phyloP scores from a whole-genome alignment of 2,888 invertebrate species.

The Trichogramma dendrolimi region DNA sequence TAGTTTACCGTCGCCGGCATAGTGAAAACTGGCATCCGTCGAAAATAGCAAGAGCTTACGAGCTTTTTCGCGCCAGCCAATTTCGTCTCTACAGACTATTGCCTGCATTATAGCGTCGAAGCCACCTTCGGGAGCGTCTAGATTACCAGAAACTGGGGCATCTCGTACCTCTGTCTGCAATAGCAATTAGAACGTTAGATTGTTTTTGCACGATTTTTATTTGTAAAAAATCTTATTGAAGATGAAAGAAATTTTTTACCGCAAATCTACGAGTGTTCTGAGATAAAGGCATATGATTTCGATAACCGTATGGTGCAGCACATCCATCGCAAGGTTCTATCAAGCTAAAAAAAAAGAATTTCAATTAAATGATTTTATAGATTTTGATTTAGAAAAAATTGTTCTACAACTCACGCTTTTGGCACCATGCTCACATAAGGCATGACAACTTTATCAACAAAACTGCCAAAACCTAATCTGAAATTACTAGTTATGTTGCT shows the following conservation, averaged over 20 bases:
- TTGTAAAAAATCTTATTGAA: too few relatives aligned
- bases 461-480: constrained; percentile 87
- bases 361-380: constrained; percentile 15
- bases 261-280: constrained; percentile 81
- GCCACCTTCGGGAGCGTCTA: constrained; percentile 98
- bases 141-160: constrained; percentile 90
- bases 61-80: constrained; percentile 94
- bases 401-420: constrained; percentile 67
- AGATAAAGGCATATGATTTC: constrained; percentile 88
- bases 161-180: constrained; percentile 68
- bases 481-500: constrained; percentile 88
- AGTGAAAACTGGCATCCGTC: constrained; percentile 98
- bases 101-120: constrained; percentile 99
- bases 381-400: constrained; percentile 9
- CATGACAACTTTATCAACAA: constrained; percentile 97
- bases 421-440: constrained; percentile 91
- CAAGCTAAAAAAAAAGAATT: constrained; percentile 55
- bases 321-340: constrained; percentile 72
- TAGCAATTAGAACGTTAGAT: neutral
- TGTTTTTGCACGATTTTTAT: too few relatives aligned
- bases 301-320: constrained; percentile 93
- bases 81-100: constrained; percentile 80
- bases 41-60: constrained; percentile 92
- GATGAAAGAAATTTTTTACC: constrained; percentile 55
- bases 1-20: constrained; percentile 97